Conservation (phyloP, 2,888 invertebrate genomes). For the Ornithoptera alexandrae region DNA sequence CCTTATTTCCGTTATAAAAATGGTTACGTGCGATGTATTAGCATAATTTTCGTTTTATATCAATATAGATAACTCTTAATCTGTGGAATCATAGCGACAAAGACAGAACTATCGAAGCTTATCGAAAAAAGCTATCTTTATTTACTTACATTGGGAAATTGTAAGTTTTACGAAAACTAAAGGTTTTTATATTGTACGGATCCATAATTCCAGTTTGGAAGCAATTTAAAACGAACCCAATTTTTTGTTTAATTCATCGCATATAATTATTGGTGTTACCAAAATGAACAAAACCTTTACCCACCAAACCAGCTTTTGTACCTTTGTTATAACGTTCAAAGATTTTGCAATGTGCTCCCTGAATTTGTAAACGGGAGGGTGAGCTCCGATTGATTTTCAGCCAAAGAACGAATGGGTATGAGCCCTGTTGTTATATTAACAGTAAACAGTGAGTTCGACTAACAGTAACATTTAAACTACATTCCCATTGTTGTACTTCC, state of each 20-base stretch:
- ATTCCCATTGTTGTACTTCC: conserved; percentile 22
- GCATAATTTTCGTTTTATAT: background rate
- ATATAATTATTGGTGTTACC: background rate
- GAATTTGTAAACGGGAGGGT: background rate
- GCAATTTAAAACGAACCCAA: too few relatives aligned
- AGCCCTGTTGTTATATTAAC: conserved; percentile 16
- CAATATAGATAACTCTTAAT: background rate
- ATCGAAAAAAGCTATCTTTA: background rate
- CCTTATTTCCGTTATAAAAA: background rate
- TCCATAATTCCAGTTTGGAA: too few relatives aligned
- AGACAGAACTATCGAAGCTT: background rate
- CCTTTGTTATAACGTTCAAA: background rate
- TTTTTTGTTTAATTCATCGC: background rate
- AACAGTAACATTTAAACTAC: conserved; percentile 17
- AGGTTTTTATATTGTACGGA: too few relatives aligned
- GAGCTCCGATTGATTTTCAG: background rate
- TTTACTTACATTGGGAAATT: background rate
- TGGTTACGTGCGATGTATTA: background rate
- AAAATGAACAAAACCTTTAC: background rate
- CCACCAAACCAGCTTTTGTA: background rate
- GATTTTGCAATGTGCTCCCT: background rate
- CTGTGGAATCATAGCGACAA: background rate
- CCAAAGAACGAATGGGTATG: background rate
- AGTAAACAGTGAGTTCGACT: conserved; percentile 17
- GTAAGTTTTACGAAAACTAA: background rate